Conservation (phyloP, 2,113 vertebrate genomes). For the Colius striatus region DNA sequence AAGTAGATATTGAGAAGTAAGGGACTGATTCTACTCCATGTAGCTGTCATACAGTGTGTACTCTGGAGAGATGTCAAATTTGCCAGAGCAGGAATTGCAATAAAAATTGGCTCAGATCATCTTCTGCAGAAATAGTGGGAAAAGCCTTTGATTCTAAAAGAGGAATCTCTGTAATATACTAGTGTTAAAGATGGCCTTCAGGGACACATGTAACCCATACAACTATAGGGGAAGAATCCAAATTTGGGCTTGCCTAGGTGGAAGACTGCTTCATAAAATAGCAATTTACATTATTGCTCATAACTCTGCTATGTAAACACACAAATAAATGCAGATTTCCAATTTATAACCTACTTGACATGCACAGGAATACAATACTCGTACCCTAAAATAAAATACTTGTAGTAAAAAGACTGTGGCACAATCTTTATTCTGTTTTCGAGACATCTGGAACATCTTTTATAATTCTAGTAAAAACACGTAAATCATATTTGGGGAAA, state of each 20-base stretch:
- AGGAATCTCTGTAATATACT: neutral
- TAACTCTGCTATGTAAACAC: neutral
- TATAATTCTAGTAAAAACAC: conserved; percentile 79
- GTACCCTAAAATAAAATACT: conserved; percentile 79
- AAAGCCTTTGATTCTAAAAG: neutral
- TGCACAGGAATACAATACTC: conserved; percentile 29
- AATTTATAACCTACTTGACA: neutral
- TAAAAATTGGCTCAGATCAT: conserved; percentile 48
- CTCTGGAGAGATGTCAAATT: conserved; percentile 52
- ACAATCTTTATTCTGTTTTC: conserved; percentile 80
- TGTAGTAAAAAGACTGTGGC: conserved; percentile 63
- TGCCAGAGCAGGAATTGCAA: conserved; percentile 12
- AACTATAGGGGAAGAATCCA: neutral
- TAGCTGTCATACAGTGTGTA: conserved; percentile 58
- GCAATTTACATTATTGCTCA: neutral
- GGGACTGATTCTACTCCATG: conserved; percentile 13
- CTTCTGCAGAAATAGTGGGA: neutral
- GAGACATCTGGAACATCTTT: conserved; percentile 74
- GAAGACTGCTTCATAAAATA: neutral
- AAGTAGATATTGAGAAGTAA: conserved; percentile 4
- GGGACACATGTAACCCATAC: neutral
- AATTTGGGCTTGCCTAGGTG: neutral
- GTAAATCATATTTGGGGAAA: conserved; percentile 67
- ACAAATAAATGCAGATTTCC: neutral
- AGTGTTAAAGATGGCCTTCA: neutral